Conservation (phyloP, 2,888 invertebrate genomes). For the Stratiomys singularior region DNA sequence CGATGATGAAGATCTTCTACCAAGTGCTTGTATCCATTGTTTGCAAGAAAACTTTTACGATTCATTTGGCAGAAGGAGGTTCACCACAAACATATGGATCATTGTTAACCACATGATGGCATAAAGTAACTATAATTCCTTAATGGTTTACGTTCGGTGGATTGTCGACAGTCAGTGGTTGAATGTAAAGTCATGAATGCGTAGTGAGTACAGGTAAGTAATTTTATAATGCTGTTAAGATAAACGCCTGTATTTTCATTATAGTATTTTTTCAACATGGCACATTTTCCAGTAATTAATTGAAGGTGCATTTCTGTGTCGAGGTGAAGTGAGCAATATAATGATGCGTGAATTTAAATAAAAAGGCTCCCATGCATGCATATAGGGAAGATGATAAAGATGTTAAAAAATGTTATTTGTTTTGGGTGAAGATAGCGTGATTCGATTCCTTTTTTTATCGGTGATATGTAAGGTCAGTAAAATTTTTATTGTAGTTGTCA, state of each 20-base stretch:
- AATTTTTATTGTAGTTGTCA: too few relatives aligned
- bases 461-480: too few relatives aligned
- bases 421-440: too few relatives aligned
- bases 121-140: constrained; percentile 35
- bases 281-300: constrained; percentile 44
- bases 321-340: constrained; percentile 24
- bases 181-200: background rate
- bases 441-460: too few relatives aligned
- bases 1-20: constrained; percentile 2
- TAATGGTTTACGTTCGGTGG: background rate
- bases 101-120: constrained; percentile 32
- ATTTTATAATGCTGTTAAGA: constrained; percentile 1
- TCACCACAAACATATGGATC: background rate
- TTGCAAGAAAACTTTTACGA: background rate
- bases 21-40: background rate
- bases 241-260: background rate
- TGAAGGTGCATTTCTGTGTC: constrained; percentile 45
- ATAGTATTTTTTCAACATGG: constrained; percentile 20
- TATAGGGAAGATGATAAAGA: too few relatives aligned
- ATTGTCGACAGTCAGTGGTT: constrained; percentile 25
- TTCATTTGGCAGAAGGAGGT: background rate
- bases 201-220: background rate
- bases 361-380: too few relatives aligned
- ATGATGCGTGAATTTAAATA: background rate
- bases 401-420: too few relatives aligned